Percentiles rank a stretch among this genome's conserved stretches.
phyloP scores from a whole-genome alignment of 2,888 invertebrate species.

The Sycophila texana region DNA sequence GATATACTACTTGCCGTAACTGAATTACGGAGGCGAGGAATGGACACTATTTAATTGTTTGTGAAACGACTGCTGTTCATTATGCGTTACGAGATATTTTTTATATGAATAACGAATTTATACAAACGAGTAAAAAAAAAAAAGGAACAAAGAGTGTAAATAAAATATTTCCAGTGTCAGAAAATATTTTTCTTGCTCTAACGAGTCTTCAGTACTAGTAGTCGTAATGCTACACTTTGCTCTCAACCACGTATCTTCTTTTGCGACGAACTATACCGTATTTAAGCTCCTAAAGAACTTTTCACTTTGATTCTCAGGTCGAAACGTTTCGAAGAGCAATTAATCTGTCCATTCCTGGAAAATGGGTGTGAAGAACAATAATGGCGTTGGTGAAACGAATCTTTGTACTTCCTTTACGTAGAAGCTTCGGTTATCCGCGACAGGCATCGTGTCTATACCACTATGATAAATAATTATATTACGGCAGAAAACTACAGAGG shows the following conservation, averaged over 20 bases:
- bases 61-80: conserved; percentile 31
- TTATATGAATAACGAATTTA: conserved; percentile 41
- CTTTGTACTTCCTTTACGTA: conserved; percentile 67
- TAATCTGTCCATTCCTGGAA: conserved; percentile 34
- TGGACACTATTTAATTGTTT: conserved; percentile 42
- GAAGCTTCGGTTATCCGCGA: conserved; percentile 75
- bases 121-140: background rate
- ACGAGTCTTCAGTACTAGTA: background rate
- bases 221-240: no score
- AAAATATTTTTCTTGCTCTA: no score
- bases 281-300: conserved; percentile 4
- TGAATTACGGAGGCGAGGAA: conserved; percentile 25
- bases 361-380: conserved; percentile 18
- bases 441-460: conserved; percentile 73
- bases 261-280: background rate
- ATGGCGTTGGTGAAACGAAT: conserved; percentile 35
- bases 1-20: conserved; percentile 27
- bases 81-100: conserved; percentile 46
- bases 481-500: conserved; percentile 34
- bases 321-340: conserved; percentile 25
- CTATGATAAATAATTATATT: conserved; percentile 54
- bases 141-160: conserved; percentile 29
- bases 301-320: conserved; percentile 20
- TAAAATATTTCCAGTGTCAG: conserved; percentile 40
- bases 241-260: no score